phyloP scores from a whole-genome alignment of 2,888 invertebrate species.

The Blomia tropicalis region DNA sequence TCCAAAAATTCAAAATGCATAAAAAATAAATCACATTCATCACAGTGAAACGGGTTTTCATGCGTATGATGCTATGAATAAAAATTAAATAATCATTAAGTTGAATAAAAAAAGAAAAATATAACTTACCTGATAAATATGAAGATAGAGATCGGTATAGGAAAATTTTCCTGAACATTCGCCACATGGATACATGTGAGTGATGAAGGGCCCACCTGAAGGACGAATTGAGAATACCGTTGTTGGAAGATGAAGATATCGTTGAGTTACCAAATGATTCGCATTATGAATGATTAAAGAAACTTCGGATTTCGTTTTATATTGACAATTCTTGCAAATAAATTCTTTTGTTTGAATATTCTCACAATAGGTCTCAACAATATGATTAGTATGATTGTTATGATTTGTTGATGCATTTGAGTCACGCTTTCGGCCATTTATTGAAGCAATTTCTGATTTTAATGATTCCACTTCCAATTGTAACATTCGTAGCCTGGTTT shows the following conservation, averaged over 20 bases:
- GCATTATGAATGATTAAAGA: constrained; percentile 8
- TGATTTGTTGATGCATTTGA: too few species aligned
- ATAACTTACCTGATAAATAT: constrained; percentile 16
- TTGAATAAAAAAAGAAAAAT: background rate
- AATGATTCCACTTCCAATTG: too few species aligned
- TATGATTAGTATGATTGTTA: background rate
- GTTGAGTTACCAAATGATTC: constrained; percentile 12
- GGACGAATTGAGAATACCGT: background rate
- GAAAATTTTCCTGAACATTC: constrained; percentile 16
- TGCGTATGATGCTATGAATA: constrained; percentile 4
- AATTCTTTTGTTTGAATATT: background rate
- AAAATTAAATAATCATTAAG: background rate
- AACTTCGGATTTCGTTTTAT: background rate
- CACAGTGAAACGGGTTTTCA: constrained; percentile 18
- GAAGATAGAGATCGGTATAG: constrained; percentile 1
- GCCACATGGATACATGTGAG: constrained; percentile 1
- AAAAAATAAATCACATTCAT: constrained; percentile 21
- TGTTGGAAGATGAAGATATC: constrained; percentile 13
- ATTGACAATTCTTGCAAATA: constrained; percentile 9
- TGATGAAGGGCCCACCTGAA: background rate
- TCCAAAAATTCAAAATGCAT: constrained; percentile 17
- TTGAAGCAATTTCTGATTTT: background rate
- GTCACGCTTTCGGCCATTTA: too few species aligned
- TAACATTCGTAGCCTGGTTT: too few species aligned
- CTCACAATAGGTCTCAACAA: constrained; percentile 1